Evolutionary conservation across 2,113 vertebrate genomes (phyloP).

Genomic region (Marmota monax): DNA sequence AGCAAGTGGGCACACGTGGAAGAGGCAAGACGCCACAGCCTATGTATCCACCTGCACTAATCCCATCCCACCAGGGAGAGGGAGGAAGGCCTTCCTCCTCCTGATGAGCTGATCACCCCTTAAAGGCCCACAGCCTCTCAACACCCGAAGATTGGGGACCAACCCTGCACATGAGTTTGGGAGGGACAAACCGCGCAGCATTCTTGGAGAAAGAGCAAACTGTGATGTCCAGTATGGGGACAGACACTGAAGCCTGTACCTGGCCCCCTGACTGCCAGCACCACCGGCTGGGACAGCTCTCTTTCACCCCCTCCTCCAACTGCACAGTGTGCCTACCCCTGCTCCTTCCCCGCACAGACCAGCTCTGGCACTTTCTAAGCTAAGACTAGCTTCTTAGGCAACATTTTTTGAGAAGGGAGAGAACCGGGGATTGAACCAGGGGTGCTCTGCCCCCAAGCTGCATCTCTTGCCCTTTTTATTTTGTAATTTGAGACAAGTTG

Average conservation of each 20-base stretch:
- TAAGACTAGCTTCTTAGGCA: background rate
- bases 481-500: too few relatives aligned
- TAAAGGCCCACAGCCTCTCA: background rate
- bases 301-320: background rate
- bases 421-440: too few relatives aligned
- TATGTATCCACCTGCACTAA: background rate
- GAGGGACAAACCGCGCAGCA: background rate
- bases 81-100: background rate
- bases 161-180: background rate
- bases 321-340: rapidly evolving
- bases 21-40: background rate
- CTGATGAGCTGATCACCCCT: background rate
- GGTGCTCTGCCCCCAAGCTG: too few relatives aligned
- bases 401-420: too few relatives aligned
- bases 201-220: background rate
- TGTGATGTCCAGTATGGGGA: background rate
- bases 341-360: background rate
- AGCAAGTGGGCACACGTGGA: background rate
- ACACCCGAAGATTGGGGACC: background rate
- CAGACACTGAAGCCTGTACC: background rate
- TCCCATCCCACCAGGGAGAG: background rate
- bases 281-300: background rate
- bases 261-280: background rate
- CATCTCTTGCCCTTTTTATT: too few relatives aligned
- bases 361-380: background rate